Evolutionary conservation across 35 echinoderm and acorn worm genomes (phyloP).

Genomic region (Heliocidaris tuberculata): DNA sequence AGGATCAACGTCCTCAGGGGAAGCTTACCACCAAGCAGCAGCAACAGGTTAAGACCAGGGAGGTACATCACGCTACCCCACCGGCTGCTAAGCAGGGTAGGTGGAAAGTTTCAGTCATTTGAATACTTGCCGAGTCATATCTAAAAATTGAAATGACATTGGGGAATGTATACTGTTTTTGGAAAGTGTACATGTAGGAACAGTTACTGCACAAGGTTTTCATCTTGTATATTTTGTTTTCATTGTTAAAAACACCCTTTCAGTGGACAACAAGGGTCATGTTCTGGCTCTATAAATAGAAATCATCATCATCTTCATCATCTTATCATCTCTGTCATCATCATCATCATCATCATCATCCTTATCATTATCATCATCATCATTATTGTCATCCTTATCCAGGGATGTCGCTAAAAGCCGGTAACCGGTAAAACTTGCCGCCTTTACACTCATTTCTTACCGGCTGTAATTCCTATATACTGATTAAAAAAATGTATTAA

Average conservation of each 20-base stretch:
- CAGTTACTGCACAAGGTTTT: no score
- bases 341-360: not conserved
- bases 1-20: not conserved
- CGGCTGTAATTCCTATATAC: no score
- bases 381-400: not conserved
- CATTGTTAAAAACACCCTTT: not conserved
- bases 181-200: no score
- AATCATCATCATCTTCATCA: not conserved
- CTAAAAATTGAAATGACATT: no score
- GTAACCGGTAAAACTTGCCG: no score
- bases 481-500: no score
- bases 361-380: not conserved
- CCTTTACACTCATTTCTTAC: no score
- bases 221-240: not conserved
- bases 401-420: no score
- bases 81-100: not conserved
- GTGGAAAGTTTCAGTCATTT: not conserved
- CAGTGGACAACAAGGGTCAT: no score
- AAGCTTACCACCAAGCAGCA: not conserved
- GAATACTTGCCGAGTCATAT: not conserved
- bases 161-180: no score
- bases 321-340: not conserved
- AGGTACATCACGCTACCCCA: constrained; percentile 1
- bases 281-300: not conserved
- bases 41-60: not conserved